Evolutionary conservation across 2,888 invertebrate genomes (phyloP).

Genomic region (Blera fallax): DNA sequence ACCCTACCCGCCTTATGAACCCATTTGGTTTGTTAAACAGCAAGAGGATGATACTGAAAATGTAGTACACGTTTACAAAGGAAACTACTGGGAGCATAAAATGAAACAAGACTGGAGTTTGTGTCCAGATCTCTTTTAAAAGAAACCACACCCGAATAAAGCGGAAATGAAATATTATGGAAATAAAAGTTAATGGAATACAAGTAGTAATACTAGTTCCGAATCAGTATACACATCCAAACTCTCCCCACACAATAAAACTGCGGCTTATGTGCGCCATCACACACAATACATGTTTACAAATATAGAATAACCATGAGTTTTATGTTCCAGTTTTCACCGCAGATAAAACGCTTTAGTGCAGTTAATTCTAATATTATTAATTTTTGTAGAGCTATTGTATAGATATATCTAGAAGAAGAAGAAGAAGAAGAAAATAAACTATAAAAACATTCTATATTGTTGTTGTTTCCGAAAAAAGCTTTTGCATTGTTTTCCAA

Average conservation of each 20-base stretch:
- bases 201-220: conserved; percentile 32
- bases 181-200: conserved; percentile 8
- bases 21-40: conserved; percentile 94
- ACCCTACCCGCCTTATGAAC: conserved; percentile 89
- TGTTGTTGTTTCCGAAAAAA: conserved; percentile 37
- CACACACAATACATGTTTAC: conserved; percentile 38
- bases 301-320: conserved; percentile 36
- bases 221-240: conserved; percentile 29
- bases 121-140: conserved; percentile 92
- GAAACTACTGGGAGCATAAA: conserved; percentile 97
- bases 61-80: conserved; percentile 90
- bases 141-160: conserved; percentile 4
- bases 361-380: conserved; percentile 55
- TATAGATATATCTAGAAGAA: conserved; percentile 42
- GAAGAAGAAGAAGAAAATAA: conserved; percentile 33
- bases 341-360: conserved; percentile 57
- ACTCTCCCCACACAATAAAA: conserved; percentile 1
- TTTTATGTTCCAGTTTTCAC: conserved; percentile 66
- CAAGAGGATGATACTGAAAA: conserved; percentile 87
- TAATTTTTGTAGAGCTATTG: conserved; percentile 61
- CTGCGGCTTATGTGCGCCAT: conserved; percentile 40
- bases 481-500: conserved; percentile 19
- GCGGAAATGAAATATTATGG: background rate
- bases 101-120: conserved; percentile 91
- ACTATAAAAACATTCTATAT: conserved; percentile 31